Base-by-base conservation (phyloP, 2,888 invertebrate genomes). In the Cataglyphis altisquamis region DNA sequence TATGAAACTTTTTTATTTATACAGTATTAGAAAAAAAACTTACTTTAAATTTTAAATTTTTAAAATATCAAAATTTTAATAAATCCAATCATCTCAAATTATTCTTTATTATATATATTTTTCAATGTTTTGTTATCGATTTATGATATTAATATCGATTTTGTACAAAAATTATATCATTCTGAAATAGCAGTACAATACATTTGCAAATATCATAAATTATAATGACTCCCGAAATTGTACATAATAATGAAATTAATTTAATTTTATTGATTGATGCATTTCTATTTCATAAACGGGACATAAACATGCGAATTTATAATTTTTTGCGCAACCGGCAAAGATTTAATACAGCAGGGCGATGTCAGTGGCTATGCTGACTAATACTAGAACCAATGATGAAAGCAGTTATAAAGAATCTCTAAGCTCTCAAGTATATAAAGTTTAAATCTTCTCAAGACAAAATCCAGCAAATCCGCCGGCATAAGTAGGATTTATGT, bases 401-500 rank as follows among this genome's bases (percentile, higher is more conserved):
- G 62, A 68, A 74, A 77, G 57, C 73, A 74, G 60, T 78, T 82
- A 74, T 67, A 57, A 73, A 57, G 80, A 67, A 85, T 84, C 68
- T 83, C 67, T 64, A 70, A 78, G 66, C 60, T 57, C 64, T 60
- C 74, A 60, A 62, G 81, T 64, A 75, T 74, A 70, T 63, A 82
- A 87, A 88, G 80, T 86, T 87, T 86, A 84, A 88, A 88, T 88
- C 83, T 86, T 78, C 84, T 62, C 80, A 55, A 78, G 81, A 39
- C 29, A 48, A 73, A 87, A 81, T 84, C 81, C 64, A 80, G 48
- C 57, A 77, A 84, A 77, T 81, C 72, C 85, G 63, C 68, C 78
- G 82, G 82, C 83, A 88, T 83, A 88, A 85, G 85, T 85, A 83
- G 83, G 83, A 84, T 88, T 80, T 86, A 84, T 77, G 73, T 81